These are phyloP conservation scores for Tetranychus truncatus DNA, from an alignment of 2,888 invertebrate genomes.

Conservation along the genomic window DNA sequence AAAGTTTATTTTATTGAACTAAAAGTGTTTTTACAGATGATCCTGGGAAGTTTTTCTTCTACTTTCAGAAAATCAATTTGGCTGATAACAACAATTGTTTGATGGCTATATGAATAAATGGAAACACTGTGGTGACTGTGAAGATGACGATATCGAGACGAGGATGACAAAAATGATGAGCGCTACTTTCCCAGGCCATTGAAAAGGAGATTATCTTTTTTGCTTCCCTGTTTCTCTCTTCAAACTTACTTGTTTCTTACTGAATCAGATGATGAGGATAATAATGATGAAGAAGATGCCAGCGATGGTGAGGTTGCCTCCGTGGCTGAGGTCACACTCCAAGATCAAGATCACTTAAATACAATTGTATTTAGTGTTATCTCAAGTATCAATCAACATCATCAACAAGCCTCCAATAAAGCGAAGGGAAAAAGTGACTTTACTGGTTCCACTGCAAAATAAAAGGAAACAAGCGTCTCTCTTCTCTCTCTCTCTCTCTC, in stretches of 20 bases:
- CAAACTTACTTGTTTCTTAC: not conserved
- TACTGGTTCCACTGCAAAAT: not conserved
- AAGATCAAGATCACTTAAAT: conserved; percentile 1
- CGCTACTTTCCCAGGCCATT: no score
- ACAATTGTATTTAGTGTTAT: not conserved
- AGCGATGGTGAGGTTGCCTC: not conserved
- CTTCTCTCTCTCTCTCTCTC: not conserved
- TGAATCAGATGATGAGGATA: not conserved
- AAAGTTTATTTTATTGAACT: no score
- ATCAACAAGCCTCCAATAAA: not conserved
- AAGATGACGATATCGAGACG: no score
- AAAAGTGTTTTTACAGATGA: no score
- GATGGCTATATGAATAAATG: no score
- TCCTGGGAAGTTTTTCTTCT: no score
- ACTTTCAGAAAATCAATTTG: no score
- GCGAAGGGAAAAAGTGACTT: not conserved
- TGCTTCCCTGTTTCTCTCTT: not conserved
- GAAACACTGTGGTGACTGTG: no score
- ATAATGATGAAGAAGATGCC: not conserved
- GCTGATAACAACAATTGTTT: no score
- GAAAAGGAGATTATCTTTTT: not conserved
- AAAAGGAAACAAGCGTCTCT: not conserved
- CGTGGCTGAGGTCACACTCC: conserved; percentile 1
- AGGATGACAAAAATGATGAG: no score
- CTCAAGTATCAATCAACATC: not conserved